These are phyloP conservation scores for Spialia ferax DNA, from an alignment of 2,888 invertebrate species.

Conservation along the genomic window DNA sequence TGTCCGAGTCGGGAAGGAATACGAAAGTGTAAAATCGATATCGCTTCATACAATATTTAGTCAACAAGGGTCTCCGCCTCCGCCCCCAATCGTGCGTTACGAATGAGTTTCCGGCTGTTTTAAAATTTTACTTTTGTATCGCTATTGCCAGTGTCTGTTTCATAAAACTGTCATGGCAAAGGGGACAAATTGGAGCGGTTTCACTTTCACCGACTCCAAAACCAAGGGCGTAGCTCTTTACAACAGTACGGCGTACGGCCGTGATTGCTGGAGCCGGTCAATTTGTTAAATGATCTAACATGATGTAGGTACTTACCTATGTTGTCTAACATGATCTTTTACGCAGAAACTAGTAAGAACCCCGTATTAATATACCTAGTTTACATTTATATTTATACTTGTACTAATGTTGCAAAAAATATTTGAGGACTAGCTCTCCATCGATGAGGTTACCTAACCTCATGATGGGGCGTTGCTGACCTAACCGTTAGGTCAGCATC, in stretches of 20 bases:
- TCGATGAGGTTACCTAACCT: too few relatives aligned
- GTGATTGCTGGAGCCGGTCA: neutral
- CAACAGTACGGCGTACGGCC: neutral
- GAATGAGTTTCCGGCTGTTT: neutral
- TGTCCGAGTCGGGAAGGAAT: neutral
- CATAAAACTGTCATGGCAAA: neutral
- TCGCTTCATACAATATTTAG: neutral
- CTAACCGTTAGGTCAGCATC: too few relatives aligned
- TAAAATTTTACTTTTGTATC: neutral
- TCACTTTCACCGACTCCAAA: slow-evolving; percentile 7
- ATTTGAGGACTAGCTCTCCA: too few relatives aligned
- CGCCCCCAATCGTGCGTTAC: neutral
- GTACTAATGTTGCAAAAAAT: too few relatives aligned
- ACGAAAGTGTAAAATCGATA: slow-evolving; percentile 1
- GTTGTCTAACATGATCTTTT: too few relatives aligned
- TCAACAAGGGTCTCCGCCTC: neutral
- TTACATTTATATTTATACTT: too few relatives aligned
- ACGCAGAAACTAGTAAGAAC: too few relatives aligned
- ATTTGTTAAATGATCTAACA: too few relatives aligned
- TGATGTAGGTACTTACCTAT: too few relatives aligned
- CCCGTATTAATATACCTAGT: too few relatives aligned
- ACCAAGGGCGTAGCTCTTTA: slow-evolving; percentile 6
- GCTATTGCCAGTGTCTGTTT: neutral
- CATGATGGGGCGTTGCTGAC: too few relatives aligned
- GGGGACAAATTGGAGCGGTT: slow-evolving; percentile 20